Base-by-base conservation (phyloP, 2,888 invertebrate genomes). In the Xanthia icteritia region DNA sequence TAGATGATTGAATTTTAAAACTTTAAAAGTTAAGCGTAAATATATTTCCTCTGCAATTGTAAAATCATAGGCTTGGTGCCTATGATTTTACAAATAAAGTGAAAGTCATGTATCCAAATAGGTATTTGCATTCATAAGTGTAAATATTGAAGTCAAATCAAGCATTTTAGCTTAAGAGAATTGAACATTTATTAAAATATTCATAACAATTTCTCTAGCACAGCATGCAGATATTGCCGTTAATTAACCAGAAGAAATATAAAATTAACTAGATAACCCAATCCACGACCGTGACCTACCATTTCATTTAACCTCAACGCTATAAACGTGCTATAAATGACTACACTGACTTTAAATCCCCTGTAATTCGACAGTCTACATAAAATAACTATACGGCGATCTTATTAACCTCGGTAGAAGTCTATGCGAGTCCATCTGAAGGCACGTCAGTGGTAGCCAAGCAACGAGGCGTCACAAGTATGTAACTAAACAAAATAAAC, bases 401-500 rank as follows among this genome's bases (percentile, higher is more conserved):
- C 84, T 81, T 81, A 85, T 85, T 85, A 70, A 73, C 74, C n/a
- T 63, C 13, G 27, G 54, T 51, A 27, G 64, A 58, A 68, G 82
- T 70, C 74, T 45, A 67, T 73, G 81, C 64, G 56, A 84, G 65
- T 84, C 63, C 31, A 69, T 84, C 56, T 77, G 39, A 27, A 54
- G 60, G 13, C 66, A 64, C 65, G 66, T 79, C 81, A 63, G 76
- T 83, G 72, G 87, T 76, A 76, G 84, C 84, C 13, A 64, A 70
- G 68, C 86, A 79, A 73, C 78, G 66, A 83, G 82, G 84, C 85
- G 83, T 88, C 84, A 78, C 79, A 79, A 80, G 81, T 85, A 88
- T 85, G 85, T 81, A 80, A 70, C 84, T 76, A 70, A 77, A 88
- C 84, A 87, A 88, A 88, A 89, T 87, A 88, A 84, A 88, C 73